phyloP scores from a whole-genome alignment of 2,113 vertebrate genomes.

The Oceanodroma tethys region DNA sequence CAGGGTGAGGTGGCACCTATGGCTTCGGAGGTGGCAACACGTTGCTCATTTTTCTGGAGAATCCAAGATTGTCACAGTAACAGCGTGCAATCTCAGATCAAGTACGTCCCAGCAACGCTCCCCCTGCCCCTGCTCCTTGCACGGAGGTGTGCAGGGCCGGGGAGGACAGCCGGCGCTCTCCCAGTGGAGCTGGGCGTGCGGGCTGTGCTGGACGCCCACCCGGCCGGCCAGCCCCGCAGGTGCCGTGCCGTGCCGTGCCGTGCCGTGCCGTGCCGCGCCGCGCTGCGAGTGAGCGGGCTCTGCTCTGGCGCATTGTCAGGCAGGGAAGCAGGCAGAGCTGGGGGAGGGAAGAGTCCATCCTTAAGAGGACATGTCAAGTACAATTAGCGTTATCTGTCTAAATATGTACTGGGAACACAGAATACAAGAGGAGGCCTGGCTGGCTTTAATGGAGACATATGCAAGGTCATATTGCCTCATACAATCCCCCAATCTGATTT shows the following conservation, averaged over 20 bases:
- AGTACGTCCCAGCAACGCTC: background rate
- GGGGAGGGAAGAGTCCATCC: constrained; percentile 72
- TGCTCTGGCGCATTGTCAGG: constrained; percentile 53
- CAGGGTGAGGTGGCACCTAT: background rate
- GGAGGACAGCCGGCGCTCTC: fast-evolving
- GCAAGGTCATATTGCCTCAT: constrained; percentile 87
- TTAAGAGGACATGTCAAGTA: constrained; percentile 79
- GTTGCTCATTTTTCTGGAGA: background rate
- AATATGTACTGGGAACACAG: constrained; percentile 78
- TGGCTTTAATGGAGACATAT: constrained; percentile 78
- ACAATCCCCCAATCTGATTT: constrained; percentile 89
- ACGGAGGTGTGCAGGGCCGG: fast-evolving
- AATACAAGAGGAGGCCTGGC: constrained; percentile 71
- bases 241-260: background rate
- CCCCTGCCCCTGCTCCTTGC: background rate
- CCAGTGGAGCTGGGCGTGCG: fast-evolving
- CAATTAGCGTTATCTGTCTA: constrained; percentile 84
- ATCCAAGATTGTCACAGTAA: background rate
- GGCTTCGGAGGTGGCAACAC: background rate
- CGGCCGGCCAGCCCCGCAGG: background rate
- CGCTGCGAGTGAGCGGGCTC: background rate
- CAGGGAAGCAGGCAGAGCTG: constrained; percentile 46
- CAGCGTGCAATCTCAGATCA: constrained; percentile 35
- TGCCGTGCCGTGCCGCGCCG: background rate
- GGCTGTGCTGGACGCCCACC: background rate